phyloP scores from a whole-genome alignment of 2,797 vertebrate species.

The Acanthis flammea region DNA sequence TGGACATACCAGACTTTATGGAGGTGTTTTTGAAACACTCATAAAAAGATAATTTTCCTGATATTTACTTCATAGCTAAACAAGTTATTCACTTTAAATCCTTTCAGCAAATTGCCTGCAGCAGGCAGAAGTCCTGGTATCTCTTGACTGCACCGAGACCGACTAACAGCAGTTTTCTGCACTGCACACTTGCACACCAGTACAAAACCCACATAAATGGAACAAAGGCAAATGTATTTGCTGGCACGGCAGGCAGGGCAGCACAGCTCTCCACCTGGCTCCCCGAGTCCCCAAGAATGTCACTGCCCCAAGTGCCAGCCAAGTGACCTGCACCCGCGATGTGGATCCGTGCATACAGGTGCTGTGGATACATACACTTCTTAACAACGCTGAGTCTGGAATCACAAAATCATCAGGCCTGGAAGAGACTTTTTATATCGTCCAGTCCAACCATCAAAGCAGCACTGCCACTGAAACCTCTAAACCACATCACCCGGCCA shows the following conservation, averaged over 20 bases:
- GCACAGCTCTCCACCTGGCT: not conserved
- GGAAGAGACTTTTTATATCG: not conserved
- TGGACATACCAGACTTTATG: rapidly evolving
- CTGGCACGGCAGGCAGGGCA: not conserved
- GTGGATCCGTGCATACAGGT: rapidly evolving
- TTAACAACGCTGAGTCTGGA: not conserved
- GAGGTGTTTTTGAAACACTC: not conserved
- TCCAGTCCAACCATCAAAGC: too few relatives aligned
- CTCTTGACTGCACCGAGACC: not conserved
- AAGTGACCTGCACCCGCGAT: rapidly evolving
- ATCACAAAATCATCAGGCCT: not conserved
- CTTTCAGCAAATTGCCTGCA: not conserved
- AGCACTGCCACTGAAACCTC: not conserved
- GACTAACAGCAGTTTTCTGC: not conserved
- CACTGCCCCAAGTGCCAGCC: too few relatives aligned
- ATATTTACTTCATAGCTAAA: not conserved
- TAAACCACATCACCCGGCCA: not conserved
- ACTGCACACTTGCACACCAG: not conserved
- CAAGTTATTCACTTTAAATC: not conserved
- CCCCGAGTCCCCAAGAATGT: rapidly evolving
- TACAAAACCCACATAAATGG: rapidly evolving
- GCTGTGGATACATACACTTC: rapidly evolving
- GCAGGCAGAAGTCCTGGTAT: not conserved
- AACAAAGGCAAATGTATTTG: not conserved
- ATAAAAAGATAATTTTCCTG: not conserved